These are phyloP conservation scores for Plagodis dolabraria DNA, from an alignment of 2,888 invertebrate genomes.

Conservation along the genomic window DNA sequence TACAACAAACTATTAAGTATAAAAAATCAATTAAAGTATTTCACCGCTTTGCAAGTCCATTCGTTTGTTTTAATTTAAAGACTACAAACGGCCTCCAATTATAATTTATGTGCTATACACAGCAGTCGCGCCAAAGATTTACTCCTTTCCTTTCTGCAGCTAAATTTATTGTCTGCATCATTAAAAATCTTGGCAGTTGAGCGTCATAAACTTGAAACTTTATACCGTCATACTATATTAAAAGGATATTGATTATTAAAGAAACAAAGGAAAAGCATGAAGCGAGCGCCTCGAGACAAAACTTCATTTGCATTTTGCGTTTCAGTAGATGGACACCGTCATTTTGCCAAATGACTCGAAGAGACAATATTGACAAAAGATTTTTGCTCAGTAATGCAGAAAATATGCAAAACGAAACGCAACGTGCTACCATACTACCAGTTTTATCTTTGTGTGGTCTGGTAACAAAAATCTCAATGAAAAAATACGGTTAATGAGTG, in stretches of 20 bases:
- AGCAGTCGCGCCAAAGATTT: conserved; percentile 19
- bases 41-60: background rate
- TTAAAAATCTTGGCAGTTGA: conserved; percentile 49
- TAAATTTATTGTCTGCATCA: conserved; percentile 46
- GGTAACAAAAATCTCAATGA: conserved; percentile 42
- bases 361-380: conserved; percentile 80
- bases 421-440: conserved; percentile 58
- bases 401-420: conserved; percentile 76
- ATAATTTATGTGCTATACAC: conserved; percentile 24
- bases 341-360: conserved; percentile 66
- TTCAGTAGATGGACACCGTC: conserved; percentile 56
- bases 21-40: background rate
- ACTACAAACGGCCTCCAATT: conserved; percentile 19
- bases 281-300: conserved; percentile 41
- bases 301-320: conserved; percentile 62
- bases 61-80: conserved; percentile 10
- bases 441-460: conserved; percentile 71
- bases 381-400: conserved; percentile 72
- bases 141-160: conserved; percentile 30
- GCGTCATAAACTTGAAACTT: conserved; percentile 50
- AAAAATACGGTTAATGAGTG: conserved; percentile 43
- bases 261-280: conserved; percentile 42
- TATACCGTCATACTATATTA: conserved; percentile 45
- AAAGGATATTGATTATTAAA: conserved; percentile 45
- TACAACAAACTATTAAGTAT: too few relatives aligned